Base-by-base conservation (phyloP, 2,113 vertebrate species). In the Glareola pratincola region DNA sequence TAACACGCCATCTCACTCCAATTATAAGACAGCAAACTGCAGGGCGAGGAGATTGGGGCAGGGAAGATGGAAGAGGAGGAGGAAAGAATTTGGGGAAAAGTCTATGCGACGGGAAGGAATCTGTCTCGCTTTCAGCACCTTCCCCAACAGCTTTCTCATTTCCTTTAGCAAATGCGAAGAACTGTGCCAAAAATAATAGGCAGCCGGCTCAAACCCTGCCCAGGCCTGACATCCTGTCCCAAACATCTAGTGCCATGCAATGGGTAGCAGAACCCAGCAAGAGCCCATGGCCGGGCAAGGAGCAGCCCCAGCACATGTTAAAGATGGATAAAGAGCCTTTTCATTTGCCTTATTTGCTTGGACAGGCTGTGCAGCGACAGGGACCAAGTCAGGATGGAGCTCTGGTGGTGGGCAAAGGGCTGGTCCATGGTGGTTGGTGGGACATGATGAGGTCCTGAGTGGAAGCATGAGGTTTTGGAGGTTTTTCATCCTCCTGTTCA, bases 291-390 rank as follows among this genome's bases (percentile, higher is more conserved):
- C 14, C 22, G 12, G 32, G 32, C n/a, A 10, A 51, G 9, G 30
- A 64, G 30, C 30, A 48, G 51, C 50, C 26, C 22, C 1, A 1
- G 30, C 7, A 54, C 22, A 7, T 0, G 0, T 34, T 16, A 78
- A 6, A 0, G 4, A 30, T 26, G 9, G 11, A 48, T 50, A 11
- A 90, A 62, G 17, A 34, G 7, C 13, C 14, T 37, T 88, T 78
- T 43, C 5, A 4, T 77, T 53, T 53, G 21, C 18, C 8, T 59
- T 10, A 43, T 48, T 51, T 53, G 8, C 23, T 51, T 36, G 36
- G 9, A 36, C 23, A 48, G 27, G 23, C 39, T 53, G 30, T 8
- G 20, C 21, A 16, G 0, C 7, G 0, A 12, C 39, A 62, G 27
- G 1, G 2, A 51, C 14, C 0, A 0, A 64, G 57, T 24, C 59